Base-by-base conservation (phyloP, 2,797 vertebrate genomes). In the Sparidentex hasta region DNA sequence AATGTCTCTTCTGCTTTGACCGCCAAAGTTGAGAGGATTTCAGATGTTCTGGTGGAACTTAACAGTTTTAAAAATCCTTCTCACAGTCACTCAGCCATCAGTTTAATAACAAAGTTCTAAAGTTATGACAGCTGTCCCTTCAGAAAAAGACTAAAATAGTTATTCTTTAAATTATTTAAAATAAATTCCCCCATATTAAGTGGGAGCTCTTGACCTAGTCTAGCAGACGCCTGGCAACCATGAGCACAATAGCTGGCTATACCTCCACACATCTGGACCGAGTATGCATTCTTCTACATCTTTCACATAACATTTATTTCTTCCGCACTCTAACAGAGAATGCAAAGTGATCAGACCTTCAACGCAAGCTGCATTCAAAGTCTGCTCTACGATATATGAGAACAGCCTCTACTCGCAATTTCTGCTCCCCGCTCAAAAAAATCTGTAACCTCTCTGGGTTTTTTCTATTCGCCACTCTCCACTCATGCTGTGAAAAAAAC, bases 151-250 rank as follows among this genome's bases (percentile, higher is more conserved):
- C 62, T 65, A 82, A 82, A 86, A 87, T 87, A 86, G 62, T 71
- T 59, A 2, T 76, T 76, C 59, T 75, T 89, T 61, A 52, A 75
- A 84, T 90, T 81, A 92, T 87, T 92, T 71, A 90, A 93, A 93
- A 93, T 88, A 93, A 91, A 91, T 90, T 71, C 18, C 77, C 85
- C 74, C 83, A 69, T 41, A 59, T 68, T 64, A 83, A 33, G 41
- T 59, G 78, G 84, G 83, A 84, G 73, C 80, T 91, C 86, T 88
- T 81, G 74, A 86, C 66, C 68, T 84, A 83, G 38, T 73, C 78
- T 84, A 78, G 75, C 81, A 73, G 78, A 85, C 68, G 52, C 46
- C 76, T 57, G 52, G 62, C 76, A 62, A 78, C 73, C 52, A 67
- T 1, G 20, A 71, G 50, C 25, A 46, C 55, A 64, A 78, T 72